Base-by-base conservation (phyloP, 2,113 vertebrate species). In the Mixornis gularis region DNA sequence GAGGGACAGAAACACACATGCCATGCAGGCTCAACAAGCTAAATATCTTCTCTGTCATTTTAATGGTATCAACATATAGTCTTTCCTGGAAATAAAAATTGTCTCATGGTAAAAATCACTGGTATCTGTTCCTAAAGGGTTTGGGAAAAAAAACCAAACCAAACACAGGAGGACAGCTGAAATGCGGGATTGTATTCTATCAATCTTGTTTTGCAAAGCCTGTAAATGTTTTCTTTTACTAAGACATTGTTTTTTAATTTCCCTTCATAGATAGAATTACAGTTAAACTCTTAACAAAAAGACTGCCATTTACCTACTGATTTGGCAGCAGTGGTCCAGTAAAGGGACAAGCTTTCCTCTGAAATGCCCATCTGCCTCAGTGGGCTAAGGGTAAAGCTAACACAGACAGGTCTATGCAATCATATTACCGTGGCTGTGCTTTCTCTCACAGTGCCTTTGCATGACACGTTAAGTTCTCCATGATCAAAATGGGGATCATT, bases 1-100 rank as follows among this genome's bases (percentile, higher is more conserved):
- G 12, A 92, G 92, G 89, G 78, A 55, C 8, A 68, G 36, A 6
- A 84, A 22, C 40, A 68, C 18, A 24, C 17, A 59, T 43, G 36
- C 55, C 25, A 11, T 63, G 63, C 51, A 82, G 83, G 21, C 29
- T 77, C 46, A 77, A 62, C 43, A 76, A 72, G 38, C 46, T 68
- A 43, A 73, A 64, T 60, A 48, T 78, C 53, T 85, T 85, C 71
- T 58, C 15, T 72, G 43, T 40, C 46, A 51, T 86, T 95, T 95
- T 90, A 90, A 55, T 74, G 17, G 8, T 40, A 86, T 44, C 49
- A 62, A 38, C 34, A 13, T 56, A n/a, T 22, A n/a, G 69, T 55
- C 38, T 76, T 93, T 93, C 90, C 86, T 72, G 70, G 77, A 94
- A 94, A 89, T 36, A 79, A 91, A 93, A 89, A 71, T 4, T 46